Conservation (phyloP, 2,888 invertebrate species). For the Agriotes lineatus region DNA sequence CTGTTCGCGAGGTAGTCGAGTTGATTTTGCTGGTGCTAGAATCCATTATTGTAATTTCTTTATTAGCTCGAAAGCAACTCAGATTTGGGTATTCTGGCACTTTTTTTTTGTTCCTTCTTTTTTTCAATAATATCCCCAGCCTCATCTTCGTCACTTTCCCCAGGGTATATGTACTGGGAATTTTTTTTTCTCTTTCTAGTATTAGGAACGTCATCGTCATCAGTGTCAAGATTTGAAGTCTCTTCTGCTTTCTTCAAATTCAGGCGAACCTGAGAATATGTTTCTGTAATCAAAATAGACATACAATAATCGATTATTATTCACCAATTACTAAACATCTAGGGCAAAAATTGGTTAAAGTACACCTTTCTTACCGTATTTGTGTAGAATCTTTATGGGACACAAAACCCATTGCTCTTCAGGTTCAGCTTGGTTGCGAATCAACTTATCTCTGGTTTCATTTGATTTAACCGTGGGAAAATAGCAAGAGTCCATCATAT, state of each 20-base stretch:
- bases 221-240: constrained; percentile 13
- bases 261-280: neutral
- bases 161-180: neutral
- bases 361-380: constrained; percentile 7
- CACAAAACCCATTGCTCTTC: neutral
- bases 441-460: constrained; percentile 2
- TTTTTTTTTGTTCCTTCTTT: neutral
- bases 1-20: neutral
- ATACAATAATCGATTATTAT: neutral
- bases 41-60: neutral
- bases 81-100: neutral
- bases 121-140: neutral
- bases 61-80: neutral
- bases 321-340: neutral
- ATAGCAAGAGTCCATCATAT: neutral
- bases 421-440: neutral
- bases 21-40: no score
- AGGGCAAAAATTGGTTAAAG: neutral
- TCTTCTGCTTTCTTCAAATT: constrained; percentile 25
- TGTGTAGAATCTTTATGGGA: constrained; percentile 6
- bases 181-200: neutral
- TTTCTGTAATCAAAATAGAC: constrained; percentile 13
- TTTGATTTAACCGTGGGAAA: constrained; percentile 13
- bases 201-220: neutral
- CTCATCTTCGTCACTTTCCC: constrained; percentile 3